These are phyloP conservation scores for Helostoma temminkii DNA, from an alignment of 2,797 vertebrate species.

Conservation along the genomic window DNA sequence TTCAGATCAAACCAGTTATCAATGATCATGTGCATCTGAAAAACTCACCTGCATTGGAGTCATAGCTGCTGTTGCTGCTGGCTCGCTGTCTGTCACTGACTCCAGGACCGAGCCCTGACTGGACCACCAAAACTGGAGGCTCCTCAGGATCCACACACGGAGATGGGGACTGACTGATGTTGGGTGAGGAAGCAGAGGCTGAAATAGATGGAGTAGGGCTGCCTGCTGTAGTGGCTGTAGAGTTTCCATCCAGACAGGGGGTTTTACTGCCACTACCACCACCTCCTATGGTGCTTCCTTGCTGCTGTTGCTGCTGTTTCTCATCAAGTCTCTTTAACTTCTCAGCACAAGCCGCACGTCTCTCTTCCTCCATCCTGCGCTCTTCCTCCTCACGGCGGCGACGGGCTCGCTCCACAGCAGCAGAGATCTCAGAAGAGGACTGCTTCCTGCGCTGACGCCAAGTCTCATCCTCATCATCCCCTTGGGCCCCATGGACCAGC, in stretches of 20 bases:
- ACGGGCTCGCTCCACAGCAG: constrained; percentile 91
- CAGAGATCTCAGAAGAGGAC: constrained; percentile 92
- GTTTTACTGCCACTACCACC: constrained; percentile 73
- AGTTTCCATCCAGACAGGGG: constrained; percentile 81
- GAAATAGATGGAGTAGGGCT: constrained; percentile 82
- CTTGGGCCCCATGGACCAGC: constrained; percentile 75
- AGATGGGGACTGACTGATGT: constrained; percentile 84
- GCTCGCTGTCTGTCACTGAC: constrained; percentile 81
- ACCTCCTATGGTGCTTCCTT: constrained; percentile 51
- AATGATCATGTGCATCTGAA: neutral
- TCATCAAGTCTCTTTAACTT: constrained; percentile 95
- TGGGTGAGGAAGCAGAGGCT: constrained; percentile 78
- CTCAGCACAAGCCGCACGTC: constrained; percentile 92
- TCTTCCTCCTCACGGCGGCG: constrained; percentile 93
- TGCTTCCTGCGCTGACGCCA: constrained; percentile 95
- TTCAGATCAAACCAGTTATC: neutral
- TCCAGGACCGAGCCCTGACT: constrained; percentile 55
- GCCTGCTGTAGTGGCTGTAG: constrained; percentile 74
- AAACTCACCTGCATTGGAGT: constrained; percentile 85
- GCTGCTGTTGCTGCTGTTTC: constrained; percentile 89
- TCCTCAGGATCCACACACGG: constrained; percentile 86
- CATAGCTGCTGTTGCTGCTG: constrained; percentile 89
- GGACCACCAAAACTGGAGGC: constrained; percentile 68
- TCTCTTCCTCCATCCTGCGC: constrained; percentile 93
- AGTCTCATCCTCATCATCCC: constrained; percentile 93